Conservation (phyloP, 2,113 vertebrate species). For the Vidua macroura region DNA sequence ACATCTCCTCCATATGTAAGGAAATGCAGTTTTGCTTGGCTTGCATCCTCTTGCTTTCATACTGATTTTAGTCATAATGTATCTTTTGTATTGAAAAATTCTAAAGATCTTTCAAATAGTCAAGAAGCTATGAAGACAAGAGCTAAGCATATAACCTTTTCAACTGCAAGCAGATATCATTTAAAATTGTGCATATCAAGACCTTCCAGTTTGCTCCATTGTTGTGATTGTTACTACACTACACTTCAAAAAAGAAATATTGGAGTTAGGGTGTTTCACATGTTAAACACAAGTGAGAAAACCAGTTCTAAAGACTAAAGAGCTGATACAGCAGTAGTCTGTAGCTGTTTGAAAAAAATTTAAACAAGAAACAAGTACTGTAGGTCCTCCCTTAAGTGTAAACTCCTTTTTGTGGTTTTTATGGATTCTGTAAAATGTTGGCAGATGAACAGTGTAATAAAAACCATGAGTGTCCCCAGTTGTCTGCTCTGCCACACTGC, state of each 20-base stretch:
- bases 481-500: background rate
- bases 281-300: background rate
- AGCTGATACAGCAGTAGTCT: background rate
- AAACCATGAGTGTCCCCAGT: background rate
- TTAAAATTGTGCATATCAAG: background rate
- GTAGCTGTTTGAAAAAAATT: background rate
- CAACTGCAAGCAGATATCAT: background rate
- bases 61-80: background rate
- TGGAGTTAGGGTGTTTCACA: background rate
- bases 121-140: background rate
- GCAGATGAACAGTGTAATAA: background rate
- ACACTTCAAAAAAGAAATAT: background rate
- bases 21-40: background rate
- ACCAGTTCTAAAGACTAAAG: background rate
- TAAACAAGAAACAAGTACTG: background rate
- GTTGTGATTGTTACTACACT: background rate
- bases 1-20: background rate
- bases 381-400: background rate
- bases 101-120: background rate
- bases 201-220: background rate
- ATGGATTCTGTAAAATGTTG: background rate
- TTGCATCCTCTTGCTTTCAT: background rate
- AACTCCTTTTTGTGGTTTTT: background rate
- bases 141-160: background rate
- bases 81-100: background rate